These are phyloP conservation scores for Brenthis daphne DNA, from an alignment of 2,888 invertebrate genomes.

Conservation along the genomic window DNA sequence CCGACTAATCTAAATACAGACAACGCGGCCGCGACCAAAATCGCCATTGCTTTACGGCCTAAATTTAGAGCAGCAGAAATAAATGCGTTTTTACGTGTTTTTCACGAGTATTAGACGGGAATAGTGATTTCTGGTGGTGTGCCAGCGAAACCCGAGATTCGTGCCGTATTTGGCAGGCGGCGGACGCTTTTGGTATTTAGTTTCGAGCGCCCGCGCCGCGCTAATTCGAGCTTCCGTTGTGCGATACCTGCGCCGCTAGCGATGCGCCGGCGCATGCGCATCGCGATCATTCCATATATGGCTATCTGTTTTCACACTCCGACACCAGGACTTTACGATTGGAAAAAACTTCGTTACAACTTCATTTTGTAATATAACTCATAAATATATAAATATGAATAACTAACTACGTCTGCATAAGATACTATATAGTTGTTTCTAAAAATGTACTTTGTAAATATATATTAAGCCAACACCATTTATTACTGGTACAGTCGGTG, in stretches of 20 bases:
- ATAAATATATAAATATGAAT: neutral
- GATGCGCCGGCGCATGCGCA: constrained; percentile 8
- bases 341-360: constrained; percentile 1
- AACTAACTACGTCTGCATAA: neutral
- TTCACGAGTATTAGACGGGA: constrained; percentile 68
- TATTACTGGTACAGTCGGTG: constrained; percentile 3
- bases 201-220: constrained; percentile 50
- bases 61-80: constrained; percentile 81
- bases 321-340: constrained; percentile 20
- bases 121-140: constrained; percentile 68
- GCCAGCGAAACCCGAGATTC: constrained; percentile 76
- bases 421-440: neutral
- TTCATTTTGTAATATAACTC: constrained; percentile 15
- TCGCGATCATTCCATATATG: constrained; percentile 35
- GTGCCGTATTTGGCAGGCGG: constrained; percentile 78
- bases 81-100: constrained; percentile 80
- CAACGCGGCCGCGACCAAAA: constrained; percentile 77
- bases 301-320: constrained; percentile 31
- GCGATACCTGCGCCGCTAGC: constrained; percentile 20
- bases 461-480: neutral
- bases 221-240: constrained; percentile 42
- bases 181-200: constrained; percentile 75
- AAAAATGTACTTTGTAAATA: neutral
- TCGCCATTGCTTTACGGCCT: constrained; percentile 80
- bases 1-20: constrained; percentile 79